Evolutionary conservation across 1,140 invertebrate genomes (phyloP), one percentile per base, ranked within the genome.

Genomic region (Bilobella aurantiaca): DNA sequence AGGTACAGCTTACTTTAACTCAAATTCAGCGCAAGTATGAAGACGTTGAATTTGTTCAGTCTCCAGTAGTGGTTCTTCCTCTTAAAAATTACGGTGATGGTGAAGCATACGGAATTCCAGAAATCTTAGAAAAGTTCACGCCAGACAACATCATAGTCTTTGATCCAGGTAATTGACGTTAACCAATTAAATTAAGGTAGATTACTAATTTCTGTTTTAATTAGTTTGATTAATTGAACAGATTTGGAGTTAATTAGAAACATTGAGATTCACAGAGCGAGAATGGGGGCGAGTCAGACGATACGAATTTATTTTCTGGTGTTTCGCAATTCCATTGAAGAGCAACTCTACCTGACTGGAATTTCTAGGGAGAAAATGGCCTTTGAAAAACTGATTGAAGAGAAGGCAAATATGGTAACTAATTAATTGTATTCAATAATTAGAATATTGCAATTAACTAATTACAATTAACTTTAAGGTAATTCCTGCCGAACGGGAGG

Each of bases 341-440:
- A 98, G 77, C 95, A 98, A 81, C 84, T 88, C 1, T 98, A 96
- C 78, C 79, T 98, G 18, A 96, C 92, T 1, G 84, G 87, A 3
- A 79, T 98, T 53, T 81, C 90, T 65, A 83, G 87, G 67, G 96
- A 98, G 78, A 98, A 98, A 77, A 84, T 91, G 75, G 90, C 94
- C 0, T 98, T 98, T 81, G 93, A 97, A 77, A 81, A 83, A 70
- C 81, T 98, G 2, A 96, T 96, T 69, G 83, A 87, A 75, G 86
- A 91, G 27, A 98, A 97, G 82, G 86, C 87, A 74, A 90, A 93
- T 80, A 83, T 82, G 82, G 63, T 74, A 65, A 66, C 28, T 65
- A 70, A 62, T 57, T 63, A 29, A 28, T n/a, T 30, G 18, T 62
- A 12, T 72, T 42, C 5, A 37, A 58, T 46, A 16, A 12, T 61